phyloP scores from a whole-genome alignment of 2,888 invertebrate genomes.

The Agrochola macilenta region DNA sequence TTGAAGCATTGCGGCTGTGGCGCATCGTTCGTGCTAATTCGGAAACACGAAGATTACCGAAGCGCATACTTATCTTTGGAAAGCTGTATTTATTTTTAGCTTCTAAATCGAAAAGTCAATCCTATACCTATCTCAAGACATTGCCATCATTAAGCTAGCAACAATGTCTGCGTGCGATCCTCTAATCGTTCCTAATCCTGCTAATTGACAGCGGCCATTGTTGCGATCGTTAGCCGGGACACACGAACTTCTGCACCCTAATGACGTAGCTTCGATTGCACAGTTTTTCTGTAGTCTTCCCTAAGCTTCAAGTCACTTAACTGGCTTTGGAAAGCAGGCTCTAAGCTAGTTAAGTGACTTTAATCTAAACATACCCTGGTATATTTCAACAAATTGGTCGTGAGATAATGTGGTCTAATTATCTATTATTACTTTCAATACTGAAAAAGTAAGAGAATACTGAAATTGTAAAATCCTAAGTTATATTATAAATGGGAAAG shows the following conservation, averaged over 20 bases:
- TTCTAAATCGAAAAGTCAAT: not conserved
- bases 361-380: too few species aligned
- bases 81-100: not conserved
- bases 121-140: not conserved
- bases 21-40: not conserved
- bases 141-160: conserved; percentile 26
- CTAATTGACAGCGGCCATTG: conserved; percentile 53
- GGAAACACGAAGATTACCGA: not conserved
- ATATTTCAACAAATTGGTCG: not conserved
- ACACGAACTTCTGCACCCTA: conserved; percentile 22
- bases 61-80: not conserved
- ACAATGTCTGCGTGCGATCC: conserved; percentile 17
- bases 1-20: not conserved
- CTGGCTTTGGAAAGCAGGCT: not conserved
- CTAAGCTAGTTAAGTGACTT: too few species aligned
- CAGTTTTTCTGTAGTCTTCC: conserved; percentile 14
- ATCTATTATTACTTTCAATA: too few species aligned
- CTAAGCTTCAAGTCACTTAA: conserved; percentile 13
- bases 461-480: not conserved
- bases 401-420: not conserved
- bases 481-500: too few species aligned
- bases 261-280: conserved; percentile 32
- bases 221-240: conserved; percentile 39
- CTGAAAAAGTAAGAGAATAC: not conserved
- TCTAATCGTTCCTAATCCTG: conserved; percentile 54